These are phyloP conservation scores for Sinocyclocheilus rhinocerous DNA, from an alignment of 2,113 vertebrate species.

Conservation along the genomic window DNA sequence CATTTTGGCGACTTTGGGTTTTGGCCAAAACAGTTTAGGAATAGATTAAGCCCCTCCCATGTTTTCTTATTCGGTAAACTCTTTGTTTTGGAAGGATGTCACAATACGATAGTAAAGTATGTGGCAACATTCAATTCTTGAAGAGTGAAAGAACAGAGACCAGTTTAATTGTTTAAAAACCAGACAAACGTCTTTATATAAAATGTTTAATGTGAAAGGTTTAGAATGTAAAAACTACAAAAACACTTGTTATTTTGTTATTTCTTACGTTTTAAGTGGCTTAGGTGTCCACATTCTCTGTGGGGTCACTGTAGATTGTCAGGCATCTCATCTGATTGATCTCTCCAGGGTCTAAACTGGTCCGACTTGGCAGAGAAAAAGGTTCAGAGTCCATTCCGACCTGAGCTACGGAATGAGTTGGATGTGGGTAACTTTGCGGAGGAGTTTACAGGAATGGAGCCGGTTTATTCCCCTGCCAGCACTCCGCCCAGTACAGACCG, in stretches of 20 bases:
- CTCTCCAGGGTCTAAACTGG: conserved; percentile 83
- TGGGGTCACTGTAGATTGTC: background rate
- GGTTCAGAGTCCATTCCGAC: conserved; percentile 83
- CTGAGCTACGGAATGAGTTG: conserved; percentile 86
- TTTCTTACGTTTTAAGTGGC: background rate
- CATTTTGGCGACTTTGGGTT: too few relatives aligned
- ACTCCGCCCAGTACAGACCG: conserved; percentile 86
- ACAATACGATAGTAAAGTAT: too few relatives aligned
- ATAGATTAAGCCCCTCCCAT: too few relatives aligned
- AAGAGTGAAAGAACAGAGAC: too few relatives aligned
- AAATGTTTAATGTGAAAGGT: too few relatives aligned
- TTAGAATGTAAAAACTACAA: background rate
- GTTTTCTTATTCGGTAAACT: too few relatives aligned
- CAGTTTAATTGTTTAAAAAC: too few relatives aligned
- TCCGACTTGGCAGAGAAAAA: conserved; percentile 80
- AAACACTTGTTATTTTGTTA: background rate
- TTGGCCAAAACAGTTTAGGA: too few relatives aligned
- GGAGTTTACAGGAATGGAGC: conserved; percentile 90
- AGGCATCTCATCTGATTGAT: background rate
- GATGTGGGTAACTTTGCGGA: conserved; percentile 91
- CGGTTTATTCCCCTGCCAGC: conserved; percentile 87
- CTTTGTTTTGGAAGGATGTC: too few relatives aligned
- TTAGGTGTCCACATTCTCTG: background rate
- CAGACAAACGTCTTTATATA: too few relatives aligned
- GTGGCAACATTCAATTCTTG: too few relatives aligned